Conservation (phyloP, 1,140 invertebrate genomes). For the Neotoxoptera formosana region DNA sequence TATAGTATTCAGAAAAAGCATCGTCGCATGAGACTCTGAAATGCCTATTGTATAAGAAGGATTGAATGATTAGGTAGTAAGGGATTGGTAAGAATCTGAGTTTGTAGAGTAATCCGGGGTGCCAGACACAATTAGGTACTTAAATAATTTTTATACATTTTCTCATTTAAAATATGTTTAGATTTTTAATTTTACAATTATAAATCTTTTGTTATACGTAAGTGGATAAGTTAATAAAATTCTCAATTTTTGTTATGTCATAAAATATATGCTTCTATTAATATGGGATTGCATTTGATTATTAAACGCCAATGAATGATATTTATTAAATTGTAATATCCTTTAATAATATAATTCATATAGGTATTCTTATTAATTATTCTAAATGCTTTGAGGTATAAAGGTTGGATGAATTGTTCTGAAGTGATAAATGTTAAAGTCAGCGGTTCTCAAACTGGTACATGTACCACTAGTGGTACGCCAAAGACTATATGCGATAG, state of each 20-base stretch:
- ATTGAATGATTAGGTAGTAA: too few relatives aligned
- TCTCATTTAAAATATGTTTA: neutral
- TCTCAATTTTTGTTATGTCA: neutral
- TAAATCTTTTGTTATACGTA: neutral
- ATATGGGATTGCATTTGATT: neutral
- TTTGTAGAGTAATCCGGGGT: too few relatives aligned
- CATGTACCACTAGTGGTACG: too few relatives aligned
- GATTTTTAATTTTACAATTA: neutral
- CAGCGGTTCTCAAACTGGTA: too few relatives aligned
- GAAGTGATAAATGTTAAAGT: too few relatives aligned
- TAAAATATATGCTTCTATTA: neutral
- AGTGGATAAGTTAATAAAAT: neutral
- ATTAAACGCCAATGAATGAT: neutral
- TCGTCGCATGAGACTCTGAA: too few relatives aligned
- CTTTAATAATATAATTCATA: neutral
- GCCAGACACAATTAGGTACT: too few relatives aligned
- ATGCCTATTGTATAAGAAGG: too few relatives aligned
- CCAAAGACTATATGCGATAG: too few relatives aligned
- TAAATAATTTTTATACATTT: neutral
- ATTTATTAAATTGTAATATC: neutral
- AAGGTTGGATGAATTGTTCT: neutral
- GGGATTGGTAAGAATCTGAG: too few relatives aligned
- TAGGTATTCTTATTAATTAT: neutral
- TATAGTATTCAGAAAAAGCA: too few relatives aligned
- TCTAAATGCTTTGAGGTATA: too few relatives aligned